These are phyloP conservation scores for Clusia tigrina DNA, from an alignment of 2,888 invertebrate genomes.

Conservation along the genomic window DNA sequence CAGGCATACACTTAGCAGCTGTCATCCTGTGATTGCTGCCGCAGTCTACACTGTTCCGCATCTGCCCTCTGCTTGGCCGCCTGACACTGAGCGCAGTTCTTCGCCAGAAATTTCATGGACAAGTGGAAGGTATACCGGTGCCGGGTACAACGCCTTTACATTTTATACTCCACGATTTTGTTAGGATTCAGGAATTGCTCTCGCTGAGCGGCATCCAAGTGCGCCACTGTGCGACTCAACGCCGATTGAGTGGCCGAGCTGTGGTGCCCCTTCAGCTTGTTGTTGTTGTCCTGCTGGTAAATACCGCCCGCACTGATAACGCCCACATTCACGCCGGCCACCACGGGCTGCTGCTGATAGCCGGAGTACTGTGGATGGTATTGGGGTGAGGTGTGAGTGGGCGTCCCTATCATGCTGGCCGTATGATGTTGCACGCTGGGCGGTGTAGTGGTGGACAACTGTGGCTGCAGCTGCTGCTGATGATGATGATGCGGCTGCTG, in stretches of 20 bases:
- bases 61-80: constrained; percentile 40
- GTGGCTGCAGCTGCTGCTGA: constrained; percentile 31
- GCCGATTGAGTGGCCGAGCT: constrained; percentile 18
- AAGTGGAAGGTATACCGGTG: constrained; percentile 63
- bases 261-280: constrained; percentile 32
- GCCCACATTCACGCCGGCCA: constrained; percentile 60
- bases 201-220: constrained; percentile 62
- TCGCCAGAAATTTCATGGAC: constrained; percentile 61
- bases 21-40: constrained; percentile 28
- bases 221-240: constrained; percentile 62
- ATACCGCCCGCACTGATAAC: constrained; percentile 57
- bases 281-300: constrained; percentile 43
- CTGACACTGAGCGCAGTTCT: constrained; percentile 58
- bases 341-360: constrained; percentile 58
- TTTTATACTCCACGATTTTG: constrained; percentile 64
- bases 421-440: constrained; percentile 26
- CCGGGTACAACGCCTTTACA: constrained; percentile 64
- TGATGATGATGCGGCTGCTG: constrained; percentile 45
- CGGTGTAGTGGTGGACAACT: constrained; percentile 26
- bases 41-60: constrained; percentile 25
- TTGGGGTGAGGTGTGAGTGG: constrained; percentile 8
- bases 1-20: constrained; percentile 28
- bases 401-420: neutral
- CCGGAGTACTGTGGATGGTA: constrained; percentile 60
- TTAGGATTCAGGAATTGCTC: constrained; percentile 65